Evolutionary conservation across 2,113 vertebrate species (phyloP).

Genomic region (Pristiophorus japonicus): DNA sequence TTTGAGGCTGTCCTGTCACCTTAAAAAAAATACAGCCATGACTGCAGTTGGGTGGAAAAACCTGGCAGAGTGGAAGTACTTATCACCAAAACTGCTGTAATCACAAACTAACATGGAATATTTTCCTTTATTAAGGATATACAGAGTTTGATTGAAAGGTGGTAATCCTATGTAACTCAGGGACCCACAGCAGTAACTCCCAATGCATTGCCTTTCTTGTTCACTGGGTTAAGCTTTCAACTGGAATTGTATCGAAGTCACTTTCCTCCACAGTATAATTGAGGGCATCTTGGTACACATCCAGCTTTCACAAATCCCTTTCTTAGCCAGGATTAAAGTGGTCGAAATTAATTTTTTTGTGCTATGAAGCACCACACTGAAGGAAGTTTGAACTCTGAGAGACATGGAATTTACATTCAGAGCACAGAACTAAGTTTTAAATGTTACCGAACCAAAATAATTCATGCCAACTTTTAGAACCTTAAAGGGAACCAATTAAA

Average conservation of each 20-base stretch:
- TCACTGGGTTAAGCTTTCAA: slow-evolving; percentile 14
- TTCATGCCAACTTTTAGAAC: background rate
- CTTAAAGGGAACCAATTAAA: background rate
- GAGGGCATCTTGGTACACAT: background rate
- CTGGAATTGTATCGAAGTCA: slow-evolving; percentile 1
- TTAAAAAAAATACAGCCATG: background rate
- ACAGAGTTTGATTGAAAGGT: background rate
- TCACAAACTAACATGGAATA: background rate
- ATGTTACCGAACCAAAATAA: background rate
- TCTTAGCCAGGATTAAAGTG: slow-evolving; percentile 13
- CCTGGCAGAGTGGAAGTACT: background rate
- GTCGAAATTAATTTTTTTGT: slow-evolving; percentile 16
- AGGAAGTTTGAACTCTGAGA: background rate
- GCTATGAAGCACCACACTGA: background rate
- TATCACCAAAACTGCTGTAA: background rate
- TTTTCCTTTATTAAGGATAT: background rate
- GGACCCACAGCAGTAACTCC: background rate
- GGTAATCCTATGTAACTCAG: background rate
- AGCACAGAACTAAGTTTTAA: too few relatives aligned
- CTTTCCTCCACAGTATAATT: slow-evolving; percentile 27
- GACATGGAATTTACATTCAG: background rate
- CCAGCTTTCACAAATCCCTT: slow-evolving; percentile 10
- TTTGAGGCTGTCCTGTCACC: background rate
- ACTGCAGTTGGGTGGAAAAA: background rate
- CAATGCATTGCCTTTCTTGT: background rate